Percentiles rank a stretch among this genome's conserved stretches.
Conservation (phyloP, 2,113 vertebrate species). For the Microcebus griseorufus region DNA sequence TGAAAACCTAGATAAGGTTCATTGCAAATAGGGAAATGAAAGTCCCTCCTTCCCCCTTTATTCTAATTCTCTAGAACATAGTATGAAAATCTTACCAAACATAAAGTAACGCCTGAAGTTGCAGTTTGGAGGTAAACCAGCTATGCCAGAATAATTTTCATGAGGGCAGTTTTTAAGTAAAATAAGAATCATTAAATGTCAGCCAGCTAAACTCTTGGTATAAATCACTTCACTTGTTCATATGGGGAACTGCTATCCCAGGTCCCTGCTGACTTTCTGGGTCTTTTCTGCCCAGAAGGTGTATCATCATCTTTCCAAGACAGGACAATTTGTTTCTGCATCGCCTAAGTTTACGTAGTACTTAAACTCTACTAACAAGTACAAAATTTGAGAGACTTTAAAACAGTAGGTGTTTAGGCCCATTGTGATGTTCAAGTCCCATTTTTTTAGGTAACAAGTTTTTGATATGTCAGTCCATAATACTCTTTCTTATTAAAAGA, state of each 20-base stretch:
- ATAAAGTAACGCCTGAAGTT: background rate
- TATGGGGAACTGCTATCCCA: no score
- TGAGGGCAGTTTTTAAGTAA: background rate
- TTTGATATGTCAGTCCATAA: no score
- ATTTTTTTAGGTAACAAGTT: no score
- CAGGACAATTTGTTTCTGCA: background rate
- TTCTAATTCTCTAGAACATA: background rate
- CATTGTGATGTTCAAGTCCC: background rate
- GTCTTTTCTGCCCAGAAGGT: background rate
- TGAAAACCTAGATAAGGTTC: background rate
- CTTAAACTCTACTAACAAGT: background rate
- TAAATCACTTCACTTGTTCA: background rate
- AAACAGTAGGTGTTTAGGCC: background rate
- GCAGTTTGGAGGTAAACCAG: background rate
- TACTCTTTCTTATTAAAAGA: background rate
- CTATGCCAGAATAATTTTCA: background rate
- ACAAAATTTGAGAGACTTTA: background rate
- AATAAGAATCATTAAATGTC: background rate
- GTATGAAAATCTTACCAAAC: constrained; percentile 11
- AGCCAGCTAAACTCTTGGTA: background rate
- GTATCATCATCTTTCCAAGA: background rate
- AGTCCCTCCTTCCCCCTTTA: background rate
- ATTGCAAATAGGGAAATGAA: background rate
- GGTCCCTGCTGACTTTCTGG: rapidly evolving
- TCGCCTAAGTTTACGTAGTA: background rate